Conservation (phyloP, 2,888 invertebrate genomes). For the Platycnemis pennipes region DNA sequence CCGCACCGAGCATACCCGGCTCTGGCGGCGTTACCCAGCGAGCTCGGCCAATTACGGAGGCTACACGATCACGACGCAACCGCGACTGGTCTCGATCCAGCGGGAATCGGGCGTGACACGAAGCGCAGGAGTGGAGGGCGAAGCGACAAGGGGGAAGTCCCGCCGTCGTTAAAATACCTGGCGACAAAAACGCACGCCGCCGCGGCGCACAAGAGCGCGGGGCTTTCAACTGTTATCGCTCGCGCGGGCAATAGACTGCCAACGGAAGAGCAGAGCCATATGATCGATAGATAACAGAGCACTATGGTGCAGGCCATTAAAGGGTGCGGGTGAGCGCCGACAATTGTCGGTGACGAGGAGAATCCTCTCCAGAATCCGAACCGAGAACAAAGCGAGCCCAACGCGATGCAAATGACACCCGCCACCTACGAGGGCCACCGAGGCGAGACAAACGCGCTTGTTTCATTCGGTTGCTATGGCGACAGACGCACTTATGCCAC, state of each 20-base stretch:
- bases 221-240: background rate
- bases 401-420: background rate
- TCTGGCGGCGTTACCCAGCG: background rate
- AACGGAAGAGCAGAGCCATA: background rate
- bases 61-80: background rate
- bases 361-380: background rate
- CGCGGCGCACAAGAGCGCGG: no score
- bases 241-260: background rate
- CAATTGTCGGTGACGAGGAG: background rate
- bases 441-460: background rate
- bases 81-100: background rate
- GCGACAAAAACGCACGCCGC: no score
- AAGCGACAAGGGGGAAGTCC: no score
- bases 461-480: constrained; percentile 21
- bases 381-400: background rate
- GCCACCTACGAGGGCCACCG: background rate
- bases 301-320: background rate
- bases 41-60: background rate
- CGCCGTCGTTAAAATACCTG: no score
- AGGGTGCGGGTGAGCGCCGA: no score
- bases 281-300: background rate
- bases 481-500: background rate
- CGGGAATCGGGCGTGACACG: background rate
- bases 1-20: background rate
- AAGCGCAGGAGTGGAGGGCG: no score